A percentile compares a stretch with the other conserved stretches of the same genome.
Evolutionary conservation across 2,113 vertebrate species (phyloP).

Genomic region (Takifugu bimaculatus): DNA sequence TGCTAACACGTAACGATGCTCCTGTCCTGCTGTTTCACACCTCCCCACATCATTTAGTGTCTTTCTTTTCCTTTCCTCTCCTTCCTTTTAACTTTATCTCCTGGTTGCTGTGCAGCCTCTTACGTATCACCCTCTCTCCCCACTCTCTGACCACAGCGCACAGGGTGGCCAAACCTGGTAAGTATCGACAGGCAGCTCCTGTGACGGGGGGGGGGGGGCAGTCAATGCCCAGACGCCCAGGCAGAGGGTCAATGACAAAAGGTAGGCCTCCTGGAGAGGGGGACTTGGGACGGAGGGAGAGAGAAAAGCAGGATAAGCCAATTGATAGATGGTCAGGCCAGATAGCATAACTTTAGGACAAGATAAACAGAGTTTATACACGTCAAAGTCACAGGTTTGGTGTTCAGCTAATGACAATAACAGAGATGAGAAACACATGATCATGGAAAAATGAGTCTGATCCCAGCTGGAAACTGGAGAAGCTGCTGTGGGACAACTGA

Average conservation of each 20-base stretch:
- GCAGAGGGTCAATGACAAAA: slow-evolving; percentile 77
- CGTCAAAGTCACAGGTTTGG: background rate
- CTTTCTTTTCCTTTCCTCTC: slow-evolving; percentile 38
- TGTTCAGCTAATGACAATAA: background rate
- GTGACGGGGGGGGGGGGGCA: slow-evolving; percentile 66
- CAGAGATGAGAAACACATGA: background rate
- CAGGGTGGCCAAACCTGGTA: slow-evolving; percentile 78
- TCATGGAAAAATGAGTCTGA: background rate
- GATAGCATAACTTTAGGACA: slow-evolving; percentile 55
- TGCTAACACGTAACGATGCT: background rate
- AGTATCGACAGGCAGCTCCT: slow-evolving; percentile 80
- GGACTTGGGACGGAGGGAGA: slow-evolving; percentile 15
- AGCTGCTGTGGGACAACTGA: slow-evolving; percentile 28
- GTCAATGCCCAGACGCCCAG: slow-evolving; percentile 73
- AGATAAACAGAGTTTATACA: slow-evolving; percentile 40
- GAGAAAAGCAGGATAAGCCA: slow-evolving; percentile 15
- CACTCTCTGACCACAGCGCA: slow-evolving; percentile 68
- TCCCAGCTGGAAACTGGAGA: slow-evolving; percentile 15
- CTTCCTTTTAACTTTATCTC: slow-evolving; percentile 56
- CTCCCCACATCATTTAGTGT: slow-evolving; percentile 30
- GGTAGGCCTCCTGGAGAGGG: slow-evolving; percentile 48
- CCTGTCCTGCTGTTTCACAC: slow-evolving; percentile 26
- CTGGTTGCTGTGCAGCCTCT: slow-evolving; percentile 51
- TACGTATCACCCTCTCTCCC: slow-evolving; percentile 45
- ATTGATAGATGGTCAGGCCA: slow-evolving; percentile 47